Evolutionary conservation across 2,888 invertebrate genomes (phyloP).

Genomic region (Perdita meconis): DNA sequence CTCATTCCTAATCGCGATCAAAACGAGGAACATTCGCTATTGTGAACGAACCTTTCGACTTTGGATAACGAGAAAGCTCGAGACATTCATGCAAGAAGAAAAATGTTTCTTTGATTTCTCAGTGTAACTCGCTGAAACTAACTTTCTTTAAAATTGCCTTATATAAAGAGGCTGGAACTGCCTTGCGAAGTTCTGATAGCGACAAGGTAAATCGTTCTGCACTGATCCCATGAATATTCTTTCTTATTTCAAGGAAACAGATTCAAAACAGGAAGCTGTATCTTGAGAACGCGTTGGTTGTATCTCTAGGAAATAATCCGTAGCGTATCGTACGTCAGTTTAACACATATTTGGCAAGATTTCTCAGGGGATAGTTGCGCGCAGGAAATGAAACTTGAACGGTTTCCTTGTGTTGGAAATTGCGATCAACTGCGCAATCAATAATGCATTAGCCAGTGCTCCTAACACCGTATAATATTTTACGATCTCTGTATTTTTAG

Average conservation of each 20-base stretch:
- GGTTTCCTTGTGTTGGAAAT: slow-evolving; percentile 32
- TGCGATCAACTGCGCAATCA: slow-evolving; percentile 45
- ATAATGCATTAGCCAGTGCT: slow-evolving; percentile 38
- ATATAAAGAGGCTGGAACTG: background rate
- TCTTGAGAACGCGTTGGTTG: background rate
- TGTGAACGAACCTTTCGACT: too few species aligned
- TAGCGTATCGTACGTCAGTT: slow-evolving; percentile 26
- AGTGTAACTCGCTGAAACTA: too few species aligned
- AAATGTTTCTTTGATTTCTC: too few species aligned
- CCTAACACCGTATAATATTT: slow-evolving; percentile 12
- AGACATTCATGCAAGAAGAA: too few species aligned
- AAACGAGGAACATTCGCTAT: too few species aligned
- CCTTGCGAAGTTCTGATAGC: background rate
- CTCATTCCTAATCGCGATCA: background rate
- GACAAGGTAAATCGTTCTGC: background rate
- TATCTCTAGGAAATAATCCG: slow-evolving; percentile 22
- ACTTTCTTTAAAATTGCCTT: background rate
- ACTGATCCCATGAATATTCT: background rate
- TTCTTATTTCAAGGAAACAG: background rate
- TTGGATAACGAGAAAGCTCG: too few species aligned
- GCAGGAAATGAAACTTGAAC: slow-evolving; percentile 41
- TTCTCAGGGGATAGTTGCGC: slow-evolving; percentile 46
- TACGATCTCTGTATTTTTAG: background rate
- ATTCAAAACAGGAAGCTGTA: background rate
- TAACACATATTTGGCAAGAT: slow-evolving; percentile 47